Base-by-base conservation (phyloP, 1,140 invertebrate species). In the Drosophila sp. region DNA sequence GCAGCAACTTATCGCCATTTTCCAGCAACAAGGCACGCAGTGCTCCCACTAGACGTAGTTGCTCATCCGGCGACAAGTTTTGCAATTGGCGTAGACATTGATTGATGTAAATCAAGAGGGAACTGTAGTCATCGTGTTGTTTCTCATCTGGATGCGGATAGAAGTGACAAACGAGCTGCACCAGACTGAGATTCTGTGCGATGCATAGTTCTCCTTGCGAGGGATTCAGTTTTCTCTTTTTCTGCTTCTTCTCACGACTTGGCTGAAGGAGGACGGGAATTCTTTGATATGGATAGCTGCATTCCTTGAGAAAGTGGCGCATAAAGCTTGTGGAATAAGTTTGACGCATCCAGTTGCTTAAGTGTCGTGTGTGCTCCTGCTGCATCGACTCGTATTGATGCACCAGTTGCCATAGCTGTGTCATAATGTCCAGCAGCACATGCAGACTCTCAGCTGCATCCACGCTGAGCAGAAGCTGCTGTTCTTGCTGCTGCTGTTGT, bases 381-480 rank as follows among this genome's bases (percentile, higher is more conserved):
- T 66, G 11, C 4, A 16, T 34, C 0, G 62, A 6, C 63, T 93
- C 92, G 7, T 93, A 72, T 21, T 93, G 83, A 25, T 93, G 91
- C 5, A 94, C 91, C 50, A 94, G 92, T 7, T 92, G 91, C 83
- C 93, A 94, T 13, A 95, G 80, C 13, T 94, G 91, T 45, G 92
- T 86, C 48, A 95, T 92, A 21, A 95, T 93, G 65, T 93, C 90
- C 21, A 94, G 84, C 18, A 93, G 92, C 62, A 93, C 93, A 71
- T 93, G 93, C 11, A 96, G 78, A 36, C 95, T 92, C 36, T 91
- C 76, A 4, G 93, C 92, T 9, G 94, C 93, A 86, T 95, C 95
- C 67, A 91, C 90, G 58, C 80, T 92, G 13, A 95, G 86, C 9
- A 93, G 78, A 32, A 65, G 70, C 9, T 71, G 84, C 89, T 75